These are phyloP conservation scores for Mesembrinibis cayennensis DNA, from an alignment of 2,113 vertebrate species.

Conservation along the genomic window DNA sequence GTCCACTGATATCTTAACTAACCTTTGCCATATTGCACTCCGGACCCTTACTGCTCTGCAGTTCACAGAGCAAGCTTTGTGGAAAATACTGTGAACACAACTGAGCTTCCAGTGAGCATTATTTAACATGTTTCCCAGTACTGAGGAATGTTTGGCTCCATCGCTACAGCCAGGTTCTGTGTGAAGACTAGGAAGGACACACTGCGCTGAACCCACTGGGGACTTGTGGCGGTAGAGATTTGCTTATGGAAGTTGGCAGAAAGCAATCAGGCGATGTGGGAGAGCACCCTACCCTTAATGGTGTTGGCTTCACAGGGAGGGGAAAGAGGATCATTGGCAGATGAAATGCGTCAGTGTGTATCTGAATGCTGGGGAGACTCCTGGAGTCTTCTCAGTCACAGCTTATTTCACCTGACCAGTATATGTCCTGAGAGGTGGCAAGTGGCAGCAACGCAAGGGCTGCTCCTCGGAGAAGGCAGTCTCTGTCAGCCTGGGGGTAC, in stretches of 20 bases:
- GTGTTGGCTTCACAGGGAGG: background rate
- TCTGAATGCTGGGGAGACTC: background rate
- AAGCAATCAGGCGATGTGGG: background rate
- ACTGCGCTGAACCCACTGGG: background rate
- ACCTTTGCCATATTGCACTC: slow-evolving; percentile 36
- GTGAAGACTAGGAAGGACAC: background rate
- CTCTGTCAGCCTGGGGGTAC: background rate
- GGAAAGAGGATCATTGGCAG: background rate
- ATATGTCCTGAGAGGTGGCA: background rate
- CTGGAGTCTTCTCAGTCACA: background rate
- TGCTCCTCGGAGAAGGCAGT: background rate
- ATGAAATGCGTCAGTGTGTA: fast-evolving
- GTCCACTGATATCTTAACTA: background rate
- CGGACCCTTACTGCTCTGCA: background rate
- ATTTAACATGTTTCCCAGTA: background rate
- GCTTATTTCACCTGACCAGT: background rate
- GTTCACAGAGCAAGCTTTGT: background rate
- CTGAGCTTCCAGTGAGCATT: background rate
- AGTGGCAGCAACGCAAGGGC: background rate
- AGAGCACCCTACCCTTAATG: background rate
- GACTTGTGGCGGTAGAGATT: background rate
- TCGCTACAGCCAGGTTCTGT: background rate
- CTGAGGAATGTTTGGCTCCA: background rate
- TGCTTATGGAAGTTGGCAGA: background rate
- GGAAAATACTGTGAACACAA: background rate